Evolutionary conservation across 2,797 vertebrate genomes (phyloP).

Genomic region (Paedocypris micromegethes): DNA sequence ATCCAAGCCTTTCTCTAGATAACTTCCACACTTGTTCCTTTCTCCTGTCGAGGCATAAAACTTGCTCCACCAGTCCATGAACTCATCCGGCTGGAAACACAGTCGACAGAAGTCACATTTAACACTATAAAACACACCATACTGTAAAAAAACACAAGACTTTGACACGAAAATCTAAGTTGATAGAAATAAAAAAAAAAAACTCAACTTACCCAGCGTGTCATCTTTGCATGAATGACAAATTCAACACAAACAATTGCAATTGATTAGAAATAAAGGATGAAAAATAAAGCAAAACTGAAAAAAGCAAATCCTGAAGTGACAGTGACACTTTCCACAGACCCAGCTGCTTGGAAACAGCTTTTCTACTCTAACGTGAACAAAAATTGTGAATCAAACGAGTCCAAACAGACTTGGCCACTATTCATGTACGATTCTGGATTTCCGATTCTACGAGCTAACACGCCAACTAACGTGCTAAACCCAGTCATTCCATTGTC

Average conservation of each 20-base stretch:
- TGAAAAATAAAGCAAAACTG: constrained; percentile 10
- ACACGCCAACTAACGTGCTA: too few species aligned
- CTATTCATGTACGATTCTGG: too few species aligned
- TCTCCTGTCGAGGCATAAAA: constrained; percentile 87
- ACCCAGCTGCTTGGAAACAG: constrained; percentile 40
- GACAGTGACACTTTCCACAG: constrained; percentile 41
- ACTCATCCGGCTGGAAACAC: constrained; percentile 81
- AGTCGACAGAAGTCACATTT: not conserved
- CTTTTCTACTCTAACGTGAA: not conserved
- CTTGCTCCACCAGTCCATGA: constrained; percentile 98
- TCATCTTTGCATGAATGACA: constrained; percentile 53
- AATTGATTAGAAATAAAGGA: constrained; percentile 10
- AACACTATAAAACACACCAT: not conserved
- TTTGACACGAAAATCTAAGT: not conserved
- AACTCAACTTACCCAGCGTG: constrained; percentile 63
- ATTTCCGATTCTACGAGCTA: too few species aligned
- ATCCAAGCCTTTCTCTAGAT: constrained; percentile 86
- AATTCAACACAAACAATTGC: constrained; percentile 32
- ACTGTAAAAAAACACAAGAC: not conserved
- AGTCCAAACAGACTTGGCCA: too few species aligned
- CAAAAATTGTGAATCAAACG: too few species aligned
- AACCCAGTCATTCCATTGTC: too few species aligned
- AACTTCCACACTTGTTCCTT: constrained; percentile 81
- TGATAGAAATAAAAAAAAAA: constrained; percentile 5
- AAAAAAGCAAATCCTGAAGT: constrained; percentile 38